Evolutionary conservation across 2,888 invertebrate genomes (phyloP), one percentile per base, ranked within the genome.

Genomic region (Choreutis nemorana): DNA sequence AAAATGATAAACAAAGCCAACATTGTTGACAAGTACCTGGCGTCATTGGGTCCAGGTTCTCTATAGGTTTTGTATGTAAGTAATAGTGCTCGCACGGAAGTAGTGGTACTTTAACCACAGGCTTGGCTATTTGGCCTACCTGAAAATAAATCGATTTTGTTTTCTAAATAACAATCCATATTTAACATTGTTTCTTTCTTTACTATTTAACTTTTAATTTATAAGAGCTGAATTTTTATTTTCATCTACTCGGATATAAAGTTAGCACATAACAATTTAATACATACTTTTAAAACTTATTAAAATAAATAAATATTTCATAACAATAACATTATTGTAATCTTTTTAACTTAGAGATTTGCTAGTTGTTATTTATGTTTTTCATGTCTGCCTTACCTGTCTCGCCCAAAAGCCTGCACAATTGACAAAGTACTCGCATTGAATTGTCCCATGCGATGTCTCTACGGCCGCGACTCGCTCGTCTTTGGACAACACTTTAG

Each of bases 321-420:
- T 6, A 18, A 18, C 5, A 18, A 18, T 18, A 18, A 18, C 8
- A 18, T 18, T 18, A 18, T 24, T 12, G 10, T 7, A 23, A 23
- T n/a, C 4, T 7, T 23, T 2, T 2, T n/a, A 23, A 10, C 2
- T n/a, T n/a, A n/a, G n/a, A n/a, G n/a, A n/a, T n/a, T n/a, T n/a
- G n/a, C n/a, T n/a, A n/a, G n/a, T n/a, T 9, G n/a, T 12, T 25
- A 6, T 15, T 3, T 8, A 18, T 18, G 18, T 6, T 8, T 18
- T 18, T 18, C 5, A 6, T 6, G 18, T 5, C 18, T 18, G 18
- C 18, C 25, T 14, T 29, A 61, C 75, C 65, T 89, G 87, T 41
- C 95, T 83, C 0, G 95, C 93, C 95, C 96, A 97, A 72, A 95
- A 92, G 5, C 98, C 98, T 13, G 92, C 90, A 59, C 94, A 94